A percentile compares a stretch with the other conserved stretches of the same genome.
Evolutionary conservation across 92 coral and sea anemone species (phyloP).

Genomic region (Diadumene lineata): DNA sequence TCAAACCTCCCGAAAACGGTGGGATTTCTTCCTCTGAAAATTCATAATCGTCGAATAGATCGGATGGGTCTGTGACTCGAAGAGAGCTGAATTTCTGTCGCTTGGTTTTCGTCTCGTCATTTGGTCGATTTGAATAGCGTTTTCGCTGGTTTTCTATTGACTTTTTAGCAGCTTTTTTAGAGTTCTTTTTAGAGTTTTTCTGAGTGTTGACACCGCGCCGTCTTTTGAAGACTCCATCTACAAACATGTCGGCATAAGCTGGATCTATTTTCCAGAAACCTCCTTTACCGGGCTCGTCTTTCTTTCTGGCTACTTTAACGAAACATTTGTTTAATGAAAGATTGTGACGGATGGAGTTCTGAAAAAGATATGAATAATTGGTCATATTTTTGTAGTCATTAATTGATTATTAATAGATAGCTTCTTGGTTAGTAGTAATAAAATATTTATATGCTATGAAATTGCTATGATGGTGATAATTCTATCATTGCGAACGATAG

Average conservation of each 20-base stretch:
- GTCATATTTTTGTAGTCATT: too few relatives aligned
- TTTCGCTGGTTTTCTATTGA: slow-evolving; percentile 51
- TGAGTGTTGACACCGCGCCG: slow-evolving; percentile 91
- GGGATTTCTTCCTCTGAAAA: slow-evolving; percentile 85
- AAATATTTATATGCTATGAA: too few relatives aligned
- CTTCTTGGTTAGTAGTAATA: too few relatives aligned
- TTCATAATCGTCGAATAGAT: slow-evolving; percentile 50
- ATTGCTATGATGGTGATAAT: too few relatives aligned
- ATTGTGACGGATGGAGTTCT: slow-evolving; percentile 97
- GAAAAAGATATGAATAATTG: slow-evolving; percentile 28
- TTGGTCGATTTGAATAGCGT: slow-evolving; percentile 42
- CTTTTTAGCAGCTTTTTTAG: slow-evolving; percentile 59
- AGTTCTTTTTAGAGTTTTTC: slow-evolving; percentile 78
- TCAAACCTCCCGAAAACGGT: slow-evolving; percentile 94
- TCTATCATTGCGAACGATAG: too few relatives aligned
- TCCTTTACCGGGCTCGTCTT: slow-evolving; percentile 97
- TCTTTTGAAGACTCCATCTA: slow-evolving; percentile 93
- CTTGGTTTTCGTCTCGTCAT: slow-evolving; percentile 53
- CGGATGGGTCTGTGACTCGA: slow-evolving; percentile 64
- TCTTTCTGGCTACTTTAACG: slow-evolving; percentile 87
- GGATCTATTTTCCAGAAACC: slow-evolving; percentile 98
- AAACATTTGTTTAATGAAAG: slow-evolving; percentile 96
- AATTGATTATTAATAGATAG: too few relatives aligned
- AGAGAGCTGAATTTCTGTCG: slow-evolving; percentile 56
- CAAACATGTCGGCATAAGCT: slow-evolving; percentile 98